A percentile compares a stretch with the other conserved stretches of the same genome.
Conservation (phyloP, 2,888 invertebrate species). For the Euproctis similis region DNA sequence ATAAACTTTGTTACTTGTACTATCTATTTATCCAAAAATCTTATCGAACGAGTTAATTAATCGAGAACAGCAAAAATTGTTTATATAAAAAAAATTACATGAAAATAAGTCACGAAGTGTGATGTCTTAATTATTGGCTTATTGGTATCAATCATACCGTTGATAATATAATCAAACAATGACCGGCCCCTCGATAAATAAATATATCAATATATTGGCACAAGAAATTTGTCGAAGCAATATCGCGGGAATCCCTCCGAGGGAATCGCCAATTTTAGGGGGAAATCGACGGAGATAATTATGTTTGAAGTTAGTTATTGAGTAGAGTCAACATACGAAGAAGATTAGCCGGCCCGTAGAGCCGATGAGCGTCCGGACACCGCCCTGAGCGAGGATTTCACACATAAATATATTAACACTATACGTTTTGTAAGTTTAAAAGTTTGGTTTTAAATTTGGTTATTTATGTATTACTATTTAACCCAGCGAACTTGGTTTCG, state of each 20-base stretch:
- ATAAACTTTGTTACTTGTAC: too few relatives aligned
- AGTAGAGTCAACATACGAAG: conserved; percentile 62
- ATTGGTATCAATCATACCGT: conserved; percentile 68
- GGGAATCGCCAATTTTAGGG: conserved; percentile 68
- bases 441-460: too few relatives aligned
- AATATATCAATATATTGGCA: conserved; percentile 58
- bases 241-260: conserved; percentile 56
- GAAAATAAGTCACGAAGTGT: conserved; percentile 16
- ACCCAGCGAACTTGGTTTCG: too few relatives aligned
- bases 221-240: conserved; percentile 69
- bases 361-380: conserved; percentile 4
- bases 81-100: conserved; percentile 20
- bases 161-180: conserved; percentile 73
- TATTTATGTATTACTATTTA: too few relatives aligned
- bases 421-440: too few relatives aligned
- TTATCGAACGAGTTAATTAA: too few relatives aligned
- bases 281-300: conserved; percentile 72
- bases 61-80: conserved; percentile 21
- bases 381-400: too few relatives aligned
- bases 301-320: conserved; percentile 75
- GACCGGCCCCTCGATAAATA: conserved; percentile 35
- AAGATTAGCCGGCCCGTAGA: conserved; percentile 39
- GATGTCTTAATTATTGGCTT: conserved; percentile 43
- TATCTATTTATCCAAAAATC: too few relatives aligned
- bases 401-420: too few relatives aligned